A percentile compares a stretch with the other conserved stretches of the same genome.
Conservation (phyloP, 2,113 vertebrate species). For the Hyperoodon ampullatus region DNA sequence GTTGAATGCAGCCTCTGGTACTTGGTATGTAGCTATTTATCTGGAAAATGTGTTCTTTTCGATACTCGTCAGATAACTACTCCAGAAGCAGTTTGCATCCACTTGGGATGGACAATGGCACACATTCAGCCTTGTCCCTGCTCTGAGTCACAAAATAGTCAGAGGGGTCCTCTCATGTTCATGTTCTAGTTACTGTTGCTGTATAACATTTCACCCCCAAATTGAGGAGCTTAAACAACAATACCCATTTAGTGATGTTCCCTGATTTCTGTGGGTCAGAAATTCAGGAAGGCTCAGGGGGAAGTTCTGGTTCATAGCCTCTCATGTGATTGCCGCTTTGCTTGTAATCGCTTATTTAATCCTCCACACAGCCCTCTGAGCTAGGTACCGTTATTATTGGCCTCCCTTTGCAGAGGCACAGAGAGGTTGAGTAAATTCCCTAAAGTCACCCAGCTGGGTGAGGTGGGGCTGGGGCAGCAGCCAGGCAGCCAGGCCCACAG, state of each 20-base stretch:
- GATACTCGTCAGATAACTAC: neutral
- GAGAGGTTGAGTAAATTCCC: neutral
- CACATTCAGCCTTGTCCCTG: neutral
- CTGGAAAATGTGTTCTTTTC: neutral
- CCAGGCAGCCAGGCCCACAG: neutral
- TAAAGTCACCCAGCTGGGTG: neutral
- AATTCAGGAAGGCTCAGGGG: neutral
- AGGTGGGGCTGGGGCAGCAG: neutral
- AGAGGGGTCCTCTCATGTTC: neutral
- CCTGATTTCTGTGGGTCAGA: too few relatives aligned
- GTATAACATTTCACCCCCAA: neutral
- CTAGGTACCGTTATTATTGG: neutral
- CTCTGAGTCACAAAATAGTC: neutral
- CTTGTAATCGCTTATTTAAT: neutral
- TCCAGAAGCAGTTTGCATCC: neutral
- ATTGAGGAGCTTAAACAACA: neutral
- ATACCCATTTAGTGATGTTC: neutral
- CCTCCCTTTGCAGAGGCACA: neutral
- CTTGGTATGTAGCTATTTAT: neutral
- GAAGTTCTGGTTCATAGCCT: neutral
- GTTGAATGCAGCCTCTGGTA: neutral
- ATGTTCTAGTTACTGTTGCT: neutral
- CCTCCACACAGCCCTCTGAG: neutral
- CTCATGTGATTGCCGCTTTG: neutral
- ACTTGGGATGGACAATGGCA: neutral